Base-by-base conservation (phyloP, 2,113 vertebrate genomes). In the Colossoma macropomum region DNA sequence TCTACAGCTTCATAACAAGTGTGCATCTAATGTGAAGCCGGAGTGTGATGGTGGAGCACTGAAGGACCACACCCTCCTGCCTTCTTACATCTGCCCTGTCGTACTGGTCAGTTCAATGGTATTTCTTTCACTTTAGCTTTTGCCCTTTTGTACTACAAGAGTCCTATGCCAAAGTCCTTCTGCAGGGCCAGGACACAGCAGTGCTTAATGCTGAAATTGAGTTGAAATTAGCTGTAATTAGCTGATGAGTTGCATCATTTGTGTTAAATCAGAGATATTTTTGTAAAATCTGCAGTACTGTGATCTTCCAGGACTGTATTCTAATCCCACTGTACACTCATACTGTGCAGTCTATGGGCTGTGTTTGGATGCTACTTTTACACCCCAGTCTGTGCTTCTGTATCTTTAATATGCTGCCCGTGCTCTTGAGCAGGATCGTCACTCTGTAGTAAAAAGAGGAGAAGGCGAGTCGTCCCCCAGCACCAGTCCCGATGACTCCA, bases 11-110 rank as follows among this genome's bases (percentile, higher is more conserved):
- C 98, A 99, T 90, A 99, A 99, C 86, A 99, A 98, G 87, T 99
- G 98, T 93, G 97, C 96, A 45, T 98, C 98, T 59, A 95, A 97
- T 83, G 92, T 97, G 85, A 99, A 95, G 92, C 95, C 96, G 0
- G 98, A 99, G 86, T 99, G 98, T 91, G 98, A 99, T 79, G 98
- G 97, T 83, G 98, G 97, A 83, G 89, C 93, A 69, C 77, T 99
- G 91, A 98, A 94, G 91, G 97, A 99, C 91, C 97, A 99, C 93
- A 96, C 96, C 84, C 95, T 99, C 84, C 93, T 98, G 84, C 97
- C 98, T 70, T 97, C 96, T 1, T 95, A 97, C 84, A 99, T 99
- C 94, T 98, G 97, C 82, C 98, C 98, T 0, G 94, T 96, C 45
- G 97, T 99, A 63, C 79, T 99, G 97, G 98, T 99, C 92, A 97